Evolutionary conservation across 1,140 invertebrate species (phyloP).

Genomic region (Bombus terrestris): DNA sequence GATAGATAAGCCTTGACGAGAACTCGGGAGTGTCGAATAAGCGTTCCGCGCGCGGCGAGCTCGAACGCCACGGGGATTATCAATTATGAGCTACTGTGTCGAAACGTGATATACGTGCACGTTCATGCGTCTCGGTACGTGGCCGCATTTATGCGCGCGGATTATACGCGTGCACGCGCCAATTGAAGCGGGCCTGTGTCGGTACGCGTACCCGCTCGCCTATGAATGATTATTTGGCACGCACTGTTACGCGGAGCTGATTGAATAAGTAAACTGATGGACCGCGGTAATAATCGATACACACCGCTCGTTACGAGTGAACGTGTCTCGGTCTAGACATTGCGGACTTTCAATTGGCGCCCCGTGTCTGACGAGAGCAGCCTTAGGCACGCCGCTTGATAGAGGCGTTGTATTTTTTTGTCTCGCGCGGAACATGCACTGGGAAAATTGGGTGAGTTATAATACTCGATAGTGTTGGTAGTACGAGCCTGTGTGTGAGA

Average conservation of each 20-base stretch:
- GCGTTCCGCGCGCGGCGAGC: slow-evolving; percentile 16
- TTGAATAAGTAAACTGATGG: slow-evolving; percentile 47
- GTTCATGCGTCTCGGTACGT: slow-evolving; percentile 1
- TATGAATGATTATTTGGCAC: slow-evolving; percentile 50
- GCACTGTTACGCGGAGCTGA: slow-evolving; percentile 43
- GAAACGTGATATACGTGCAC: slow-evolving; percentile 44
- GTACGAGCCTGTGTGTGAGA: not conserved
- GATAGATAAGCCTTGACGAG: slow-evolving; percentile 46
- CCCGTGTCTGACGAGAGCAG: not conserved
- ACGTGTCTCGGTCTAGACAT: too few species aligned
- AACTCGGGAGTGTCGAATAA: slow-evolving; percentile 45
- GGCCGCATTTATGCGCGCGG: not conserved
- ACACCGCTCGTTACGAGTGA: not conserved
- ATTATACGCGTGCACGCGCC: slow-evolving; percentile 9
- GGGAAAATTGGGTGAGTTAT: not conserved
- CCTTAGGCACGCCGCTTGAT: not conserved
- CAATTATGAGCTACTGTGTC: slow-evolving; percentile 58
- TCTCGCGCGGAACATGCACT: not conserved
- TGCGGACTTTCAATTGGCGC: not conserved
- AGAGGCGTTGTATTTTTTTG: not conserved
- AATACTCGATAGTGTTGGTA: not conserved
- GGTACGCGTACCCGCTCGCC: not conserved
- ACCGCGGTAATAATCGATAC: slow-evolving; percentile 20
- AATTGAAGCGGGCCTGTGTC: not conserved
- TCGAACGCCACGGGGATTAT: slow-evolving; percentile 58